phyloP scores from a whole-genome alignment of 2,113 vertebrate species.

The Centropus unirufus region DNA sequence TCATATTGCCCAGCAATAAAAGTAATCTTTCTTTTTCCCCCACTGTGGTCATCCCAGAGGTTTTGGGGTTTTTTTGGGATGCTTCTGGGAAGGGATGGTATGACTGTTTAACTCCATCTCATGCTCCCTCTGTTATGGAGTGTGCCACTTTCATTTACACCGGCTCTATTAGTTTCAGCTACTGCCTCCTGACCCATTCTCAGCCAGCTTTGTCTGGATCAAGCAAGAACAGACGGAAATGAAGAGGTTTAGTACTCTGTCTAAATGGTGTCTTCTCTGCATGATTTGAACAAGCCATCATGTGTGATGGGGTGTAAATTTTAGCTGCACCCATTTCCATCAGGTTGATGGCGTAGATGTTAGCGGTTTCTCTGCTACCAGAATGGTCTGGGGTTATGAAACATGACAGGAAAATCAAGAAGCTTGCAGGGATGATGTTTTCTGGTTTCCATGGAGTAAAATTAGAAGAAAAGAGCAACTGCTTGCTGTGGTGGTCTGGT shows the following conservation, averaged over 20 bases:
- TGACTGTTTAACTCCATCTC: background rate
- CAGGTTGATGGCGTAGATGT: background rate
- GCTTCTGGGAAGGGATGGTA: background rate
- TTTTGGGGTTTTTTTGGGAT: background rate
- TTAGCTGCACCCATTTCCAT: background rate
- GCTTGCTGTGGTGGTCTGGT: conserved; percentile 1
- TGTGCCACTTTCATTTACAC: background rate
- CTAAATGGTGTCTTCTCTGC: background rate
- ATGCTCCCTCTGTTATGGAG: background rate
- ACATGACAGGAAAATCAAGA: background rate
- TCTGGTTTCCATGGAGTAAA: conserved; percentile 40
- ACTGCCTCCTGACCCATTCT: background rate
- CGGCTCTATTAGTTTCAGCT: background rate
- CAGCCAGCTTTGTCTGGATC: background rate
- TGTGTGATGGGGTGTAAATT: background rate
- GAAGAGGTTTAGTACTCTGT: background rate
- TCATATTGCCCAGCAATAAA: background rate
- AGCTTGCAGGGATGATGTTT: conserved; percentile 1
- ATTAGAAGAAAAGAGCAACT: conserved; percentile 49
- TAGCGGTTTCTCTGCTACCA: background rate
- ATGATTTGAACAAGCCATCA: background rate
- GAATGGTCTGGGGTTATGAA: background rate
- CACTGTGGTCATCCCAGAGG: background rate
- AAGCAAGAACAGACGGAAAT: background rate
- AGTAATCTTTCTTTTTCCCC: background rate